Base-by-base conservation (phyloP, 2,113 vertebrate genomes). In the Greenwoodochromis staneri region DNA sequence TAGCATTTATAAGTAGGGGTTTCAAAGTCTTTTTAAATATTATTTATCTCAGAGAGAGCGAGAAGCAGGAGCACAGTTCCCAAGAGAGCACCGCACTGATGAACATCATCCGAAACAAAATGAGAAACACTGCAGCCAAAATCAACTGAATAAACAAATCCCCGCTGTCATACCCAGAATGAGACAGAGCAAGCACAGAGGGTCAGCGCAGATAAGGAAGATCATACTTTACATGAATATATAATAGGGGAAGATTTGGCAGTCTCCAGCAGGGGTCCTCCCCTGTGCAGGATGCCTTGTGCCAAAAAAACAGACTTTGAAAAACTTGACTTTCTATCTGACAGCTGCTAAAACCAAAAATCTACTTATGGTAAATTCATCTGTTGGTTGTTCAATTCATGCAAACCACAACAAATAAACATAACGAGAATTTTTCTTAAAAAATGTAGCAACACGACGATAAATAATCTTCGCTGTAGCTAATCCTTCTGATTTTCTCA, bases 181-280 rank as follows among this genome's bases (percentile, higher is more conserved):
- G 88, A 87, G 87, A 88, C 61, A 80, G 83, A 86, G 87, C 76
- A 85, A 89, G 89, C 89, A 91, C 93, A 91, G 88, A 91, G 89
- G 92, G 88, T 90, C 91, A 89, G 71, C 12, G 9, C 54, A 89
- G 91, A 94, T 91, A 91, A 93, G 87, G 76, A 82, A 87, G 73
- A 78, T 78, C 73, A 78, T 78, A 84, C 84, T 89, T 89, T 54
- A 90, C 83, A 91, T 92, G 84, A 91, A 90, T 94, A 88, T 84
- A 87, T 88, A 90, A 89, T 81, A 29, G 14, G 11, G 34, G 59
- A 63, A 34, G n/a, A 61, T 63, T 40, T 82, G 83, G 57, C 82
- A 89, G 73, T 42, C 88, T 95, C 91, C 94, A 95, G 92, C 81
- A 95, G 94, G 90, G 94, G 95, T 95, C 94, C 92, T 95, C 90